Conservation (phyloP, 30 jellyfish, hydroid and myxozoan species). For the Chrysaora quinquecirrha region DNA sequence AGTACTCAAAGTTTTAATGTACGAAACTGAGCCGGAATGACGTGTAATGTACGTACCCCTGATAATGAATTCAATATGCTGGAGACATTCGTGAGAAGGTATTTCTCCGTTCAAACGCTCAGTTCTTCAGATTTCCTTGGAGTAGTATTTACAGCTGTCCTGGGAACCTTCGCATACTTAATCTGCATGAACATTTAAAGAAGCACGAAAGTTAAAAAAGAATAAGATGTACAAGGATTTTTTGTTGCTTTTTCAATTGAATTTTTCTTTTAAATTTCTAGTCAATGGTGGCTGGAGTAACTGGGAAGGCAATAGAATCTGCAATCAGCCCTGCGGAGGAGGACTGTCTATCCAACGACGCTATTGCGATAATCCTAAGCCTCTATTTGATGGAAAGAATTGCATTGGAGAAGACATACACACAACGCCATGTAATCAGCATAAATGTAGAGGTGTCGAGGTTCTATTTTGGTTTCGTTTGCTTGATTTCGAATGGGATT, state of each 20-base stretch:
- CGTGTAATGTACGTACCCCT: too few species aligned
- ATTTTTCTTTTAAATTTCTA: neutral
- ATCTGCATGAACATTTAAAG: neutral
- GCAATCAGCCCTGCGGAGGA: slow-evolving; percentile 79
- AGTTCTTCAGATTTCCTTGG: neutral
- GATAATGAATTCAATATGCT: too few species aligned
- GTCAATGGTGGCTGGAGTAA: slow-evolving; percentile 85
- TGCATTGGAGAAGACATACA: slow-evolving; percentile 42
- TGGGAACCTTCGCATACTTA: neutral
- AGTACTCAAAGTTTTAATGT: too few species aligned
- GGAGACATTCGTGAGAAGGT: too few species aligned
- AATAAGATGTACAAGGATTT: neutral
- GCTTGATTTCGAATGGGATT: slow-evolving; percentile 44
- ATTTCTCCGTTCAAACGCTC: neutral
- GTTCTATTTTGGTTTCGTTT: slow-evolving; percentile 53
- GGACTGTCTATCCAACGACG: slow-evolving; percentile 50
- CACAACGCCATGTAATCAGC: slow-evolving; percentile 40
- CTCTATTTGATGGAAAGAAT: slow-evolving; percentile 51
- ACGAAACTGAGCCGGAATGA: too few species aligned
- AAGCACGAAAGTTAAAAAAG: neutral
- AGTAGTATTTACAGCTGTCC: neutral
- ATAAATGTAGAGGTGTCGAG: slow-evolving; percentile 68
- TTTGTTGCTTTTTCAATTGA: too few species aligned
- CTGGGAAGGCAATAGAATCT: slow-evolving; percentile 51
- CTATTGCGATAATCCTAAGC: slow-evolving; percentile 79